Conservation (phyloP, 2,888 invertebrate species). For the Tenthredo mesomela region DNA sequence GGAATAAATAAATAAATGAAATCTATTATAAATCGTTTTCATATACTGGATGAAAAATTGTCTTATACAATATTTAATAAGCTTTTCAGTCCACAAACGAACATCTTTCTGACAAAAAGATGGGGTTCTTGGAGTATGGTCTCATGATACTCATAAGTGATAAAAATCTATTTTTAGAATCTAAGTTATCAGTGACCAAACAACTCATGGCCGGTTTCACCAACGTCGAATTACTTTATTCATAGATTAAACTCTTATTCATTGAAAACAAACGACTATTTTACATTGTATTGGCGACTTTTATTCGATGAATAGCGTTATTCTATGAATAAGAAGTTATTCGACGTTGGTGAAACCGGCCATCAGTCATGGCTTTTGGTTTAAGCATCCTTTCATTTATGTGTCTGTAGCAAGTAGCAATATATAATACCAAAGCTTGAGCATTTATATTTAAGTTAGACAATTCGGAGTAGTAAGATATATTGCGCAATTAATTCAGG, state of each 20-base stretch:
- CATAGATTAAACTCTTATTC: no score
- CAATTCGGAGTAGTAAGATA: neutral
- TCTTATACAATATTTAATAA: neutral
- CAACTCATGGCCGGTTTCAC: no score
- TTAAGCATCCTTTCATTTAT: neutral
- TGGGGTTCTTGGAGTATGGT: neutral
- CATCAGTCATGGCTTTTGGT: neutral
- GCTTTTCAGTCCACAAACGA: neutral
- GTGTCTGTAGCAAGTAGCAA: neutral
- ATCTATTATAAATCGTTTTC: conserved; percentile 33
- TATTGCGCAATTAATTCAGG: neutral
- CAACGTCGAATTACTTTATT: no score
- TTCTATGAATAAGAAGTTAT: no score
- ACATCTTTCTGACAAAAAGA: neutral
- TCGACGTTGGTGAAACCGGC: no score
- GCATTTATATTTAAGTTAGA: neutral
- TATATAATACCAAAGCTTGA: neutral
- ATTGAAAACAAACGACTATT: no score
- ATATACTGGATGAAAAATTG: neutral
- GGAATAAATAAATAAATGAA: conserved; percentile 57
- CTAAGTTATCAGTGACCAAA: neutral
- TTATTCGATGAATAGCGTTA: no score
- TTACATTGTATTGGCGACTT: no score
- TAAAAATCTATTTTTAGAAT: neutral
- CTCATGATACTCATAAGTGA: neutral